Conservation (phyloP, 2,113 vertebrate species). For the Myiozetetes cayanensis region DNA sequence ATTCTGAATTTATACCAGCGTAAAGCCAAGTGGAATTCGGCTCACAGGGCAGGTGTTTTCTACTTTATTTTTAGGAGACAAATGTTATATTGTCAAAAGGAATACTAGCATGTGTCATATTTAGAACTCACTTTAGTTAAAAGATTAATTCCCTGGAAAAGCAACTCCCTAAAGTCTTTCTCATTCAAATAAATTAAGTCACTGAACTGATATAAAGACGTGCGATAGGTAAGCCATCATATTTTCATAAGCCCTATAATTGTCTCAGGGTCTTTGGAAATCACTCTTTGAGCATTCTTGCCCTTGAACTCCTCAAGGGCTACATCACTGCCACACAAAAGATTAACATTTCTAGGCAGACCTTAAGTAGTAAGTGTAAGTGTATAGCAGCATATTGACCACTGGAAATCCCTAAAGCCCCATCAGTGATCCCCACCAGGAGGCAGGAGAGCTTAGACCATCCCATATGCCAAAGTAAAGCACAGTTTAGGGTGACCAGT, state of each 20-base stretch:
- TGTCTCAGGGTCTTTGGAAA: background rate
- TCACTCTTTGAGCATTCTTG: background rate
- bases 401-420: background rate
- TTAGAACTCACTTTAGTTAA: slow-evolving; percentile 17
- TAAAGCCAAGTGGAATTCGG: slow-evolving; percentile 12
- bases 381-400: background rate
- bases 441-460: background rate
- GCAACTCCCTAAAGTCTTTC: slow-evolving; percentile 11
- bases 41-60: background rate
- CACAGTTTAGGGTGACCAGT: background rate
- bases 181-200: slow-evolving; percentile 29
- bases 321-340: background rate
- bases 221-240: background rate
- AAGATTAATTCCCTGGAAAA: slow-evolving; percentile 40
- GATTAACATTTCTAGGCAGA: background rate
- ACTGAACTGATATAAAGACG: background rate
- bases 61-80: slow-evolving; percentile 24
- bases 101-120: background rate
- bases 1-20: background rate
- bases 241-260: slow-evolving; percentile 3
- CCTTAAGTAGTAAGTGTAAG: background rate
- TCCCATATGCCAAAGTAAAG: background rate
- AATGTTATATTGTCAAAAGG: slow-evolving; percentile 2
- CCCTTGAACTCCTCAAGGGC: slow-evolving; percentile 7
- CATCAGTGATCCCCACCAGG: background rate